Evolutionary conservation across 2,888 invertebrate genomes (phyloP).

Genomic region (Alsophila aescularia): DNA sequence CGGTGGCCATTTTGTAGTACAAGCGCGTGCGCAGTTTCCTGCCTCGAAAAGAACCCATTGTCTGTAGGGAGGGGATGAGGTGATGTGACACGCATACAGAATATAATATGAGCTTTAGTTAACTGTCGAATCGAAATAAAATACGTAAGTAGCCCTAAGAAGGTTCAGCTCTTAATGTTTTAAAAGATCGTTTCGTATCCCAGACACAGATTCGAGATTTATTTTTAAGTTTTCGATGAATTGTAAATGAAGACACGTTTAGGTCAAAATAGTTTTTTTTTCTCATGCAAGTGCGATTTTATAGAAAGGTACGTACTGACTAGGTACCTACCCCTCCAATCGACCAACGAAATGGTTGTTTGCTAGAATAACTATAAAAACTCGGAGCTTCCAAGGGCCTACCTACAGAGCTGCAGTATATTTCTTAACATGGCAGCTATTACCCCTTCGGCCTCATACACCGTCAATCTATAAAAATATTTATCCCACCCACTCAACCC

Average conservation of each 20-base stretch:
- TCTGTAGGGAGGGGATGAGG: constrained; percentile 73
- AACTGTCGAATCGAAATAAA: constrained; percentile 68
- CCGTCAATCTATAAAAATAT: too few species aligned
- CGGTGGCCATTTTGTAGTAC: constrained; percentile 69
- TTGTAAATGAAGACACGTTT: constrained; percentile 18
- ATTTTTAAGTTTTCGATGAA: constrained; percentile 23
- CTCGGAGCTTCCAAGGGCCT: too few species aligned
- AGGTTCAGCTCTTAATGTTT: constrained; percentile 21
- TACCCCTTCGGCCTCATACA: too few species aligned
- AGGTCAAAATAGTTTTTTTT: background rate
- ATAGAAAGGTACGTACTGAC: too few species aligned
- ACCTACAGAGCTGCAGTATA: too few species aligned
- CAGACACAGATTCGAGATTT: constrained; percentile 34
- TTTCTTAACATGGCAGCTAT: too few species aligned
- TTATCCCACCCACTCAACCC: too few species aligned
- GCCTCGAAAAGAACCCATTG: constrained; percentile 81
- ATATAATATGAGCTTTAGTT: constrained; percentile 52
- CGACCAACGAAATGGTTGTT: too few species aligned
- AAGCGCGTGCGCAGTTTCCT: constrained; percentile 79
- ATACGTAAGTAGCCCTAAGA: constrained; percentile 48
- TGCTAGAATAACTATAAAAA: too few species aligned
- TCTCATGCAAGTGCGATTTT: too few species aligned
- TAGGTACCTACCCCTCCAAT: too few species aligned
- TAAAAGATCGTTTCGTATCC: constrained; percentile 42
- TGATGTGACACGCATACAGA: constrained; percentile 75